Base-by-base conservation (phyloP, 2,113 vertebrate species). In the Gobius niger region DNA sequence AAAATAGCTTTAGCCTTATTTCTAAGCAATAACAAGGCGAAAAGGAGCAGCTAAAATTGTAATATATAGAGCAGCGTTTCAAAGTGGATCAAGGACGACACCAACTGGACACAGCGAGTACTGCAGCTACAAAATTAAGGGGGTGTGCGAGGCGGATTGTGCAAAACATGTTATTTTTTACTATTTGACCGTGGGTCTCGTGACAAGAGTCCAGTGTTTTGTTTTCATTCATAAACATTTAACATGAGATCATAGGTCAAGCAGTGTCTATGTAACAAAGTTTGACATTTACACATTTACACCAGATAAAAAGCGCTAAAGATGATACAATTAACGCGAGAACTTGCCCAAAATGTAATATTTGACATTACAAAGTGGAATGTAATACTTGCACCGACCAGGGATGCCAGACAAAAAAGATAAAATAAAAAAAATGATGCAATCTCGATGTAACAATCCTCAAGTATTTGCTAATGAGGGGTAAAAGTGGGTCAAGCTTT, bases 41-140 rank as follows among this genome's bases (percentile, higher is more conserved):
- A 60, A 15, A 72, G 65, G 68, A 13, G 9, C 24, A 3, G 47
- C n/a, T 70, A 52, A 57, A 67, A 75, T 44, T 67, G 16, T 44
- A 73, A 49, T 71, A 4, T 57, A 9, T n/a, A 77, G 47, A 2
- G 34, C 19, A n/a, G 7, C 40, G 42, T 44, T 18, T 49, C 53
- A 7, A 82, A 81, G 66, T 13, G 76, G 79, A 46, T 70, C 80
- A 62, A 93, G 72, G 84, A 86, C 54, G 91, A 92, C 91, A 91
- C 92, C 89, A 92, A 92, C 92, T 93, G 92, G 91, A 19, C 70
- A 65, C 86, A 81, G 78, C 50, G 70, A 82, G 88, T 89, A 92
- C 88, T 92, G 90, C 92, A 91, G 44, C 77, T 61, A 67, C 70
- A 69, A 87, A 83, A 77, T 81, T 80, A 61, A 50, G 12, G 34